phyloP scores from a whole-genome alignment of 2,113 vertebrate species.

The Perca flavescens region DNA sequence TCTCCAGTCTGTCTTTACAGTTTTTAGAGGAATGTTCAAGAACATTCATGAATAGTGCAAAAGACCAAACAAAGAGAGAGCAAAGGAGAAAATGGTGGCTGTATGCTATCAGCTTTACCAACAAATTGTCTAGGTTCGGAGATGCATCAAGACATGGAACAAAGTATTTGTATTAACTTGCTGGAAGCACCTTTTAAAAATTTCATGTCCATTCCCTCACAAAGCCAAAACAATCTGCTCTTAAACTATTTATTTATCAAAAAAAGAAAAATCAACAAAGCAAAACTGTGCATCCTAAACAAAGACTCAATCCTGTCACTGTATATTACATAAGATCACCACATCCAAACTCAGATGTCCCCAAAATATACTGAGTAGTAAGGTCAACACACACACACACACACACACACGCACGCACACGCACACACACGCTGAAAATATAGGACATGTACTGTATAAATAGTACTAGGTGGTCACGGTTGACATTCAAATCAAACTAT shows the following conservation, averaged over 20 bases:
- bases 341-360: constrained; percentile 8
- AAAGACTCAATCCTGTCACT: not conserved
- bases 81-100: constrained; percentile 2
- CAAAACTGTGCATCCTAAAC: constrained; percentile 28
- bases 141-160: not conserved
- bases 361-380: not conserved
- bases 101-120: not conserved
- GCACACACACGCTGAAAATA: not conserved
- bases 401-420: not conserved
- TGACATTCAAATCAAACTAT: constrained; percentile 11
- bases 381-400: not conserved
- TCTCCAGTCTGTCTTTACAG: constrained; percentile 34
- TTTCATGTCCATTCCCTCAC: constrained; percentile 5
- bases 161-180: not conserved
- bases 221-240: constrained; percentile 8
- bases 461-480: not conserved
- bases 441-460: constrained; percentile 18
- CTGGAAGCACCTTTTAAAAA: not conserved
- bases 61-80: constrained; percentile 49
- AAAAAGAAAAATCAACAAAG: constrained; percentile 16
- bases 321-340: not conserved
- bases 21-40: constrained; percentile 58
- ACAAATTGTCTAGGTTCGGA: constrained; percentile 8
- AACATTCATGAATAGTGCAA: constrained; percentile 63
- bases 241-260: constrained; percentile 43